These are phyloP conservation scores for Antechinus flavipes DNA, from an alignment of 2,113 vertebrate species.

Conservation along the genomic window DNA sequence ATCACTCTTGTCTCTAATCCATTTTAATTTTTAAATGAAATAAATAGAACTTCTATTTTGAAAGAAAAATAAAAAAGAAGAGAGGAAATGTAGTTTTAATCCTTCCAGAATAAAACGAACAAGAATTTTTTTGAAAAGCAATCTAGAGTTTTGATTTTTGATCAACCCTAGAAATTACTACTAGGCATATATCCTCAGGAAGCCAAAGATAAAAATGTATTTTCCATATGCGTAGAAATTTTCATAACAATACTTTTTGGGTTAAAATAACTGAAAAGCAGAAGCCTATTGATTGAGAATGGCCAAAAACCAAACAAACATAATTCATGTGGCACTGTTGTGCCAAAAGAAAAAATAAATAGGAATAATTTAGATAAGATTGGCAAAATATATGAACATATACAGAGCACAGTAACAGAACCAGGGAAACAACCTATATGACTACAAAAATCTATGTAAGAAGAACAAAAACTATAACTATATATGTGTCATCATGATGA, in stretches of 20 bases:
- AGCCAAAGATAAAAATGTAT: not conserved
- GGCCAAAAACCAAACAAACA: not conserved
- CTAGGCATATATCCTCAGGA: not conserved
- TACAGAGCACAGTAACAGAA: not conserved
- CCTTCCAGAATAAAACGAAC: not conserved
- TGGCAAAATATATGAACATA: not conserved
- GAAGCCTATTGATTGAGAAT: not conserved
- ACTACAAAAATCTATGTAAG: not conserved
- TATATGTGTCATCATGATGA: not conserved
- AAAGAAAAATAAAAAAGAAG: not conserved
- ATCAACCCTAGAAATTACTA: not conserved
- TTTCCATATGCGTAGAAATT: not conserved
- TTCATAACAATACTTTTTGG: not conserved
- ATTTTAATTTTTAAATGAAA: not conserved
- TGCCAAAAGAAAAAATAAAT: not conserved
- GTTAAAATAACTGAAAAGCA: not conserved
- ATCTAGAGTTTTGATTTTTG: not conserved
- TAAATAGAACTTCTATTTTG: not conserved
- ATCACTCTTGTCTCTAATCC: not conserved
- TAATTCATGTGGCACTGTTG: not conserved
- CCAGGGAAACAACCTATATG: not conserved
- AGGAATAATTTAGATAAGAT: not conserved
- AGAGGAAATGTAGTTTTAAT: not conserved
- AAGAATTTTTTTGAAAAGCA: not conserved
- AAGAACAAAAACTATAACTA: not conserved